Percentiles rank a stretch among this genome's conserved stretches.
These are phyloP conservation scores for Diadema setosum DNA, from an alignment of 35 echinoderm and acorn worm species.

Conservation along the genomic window DNA sequence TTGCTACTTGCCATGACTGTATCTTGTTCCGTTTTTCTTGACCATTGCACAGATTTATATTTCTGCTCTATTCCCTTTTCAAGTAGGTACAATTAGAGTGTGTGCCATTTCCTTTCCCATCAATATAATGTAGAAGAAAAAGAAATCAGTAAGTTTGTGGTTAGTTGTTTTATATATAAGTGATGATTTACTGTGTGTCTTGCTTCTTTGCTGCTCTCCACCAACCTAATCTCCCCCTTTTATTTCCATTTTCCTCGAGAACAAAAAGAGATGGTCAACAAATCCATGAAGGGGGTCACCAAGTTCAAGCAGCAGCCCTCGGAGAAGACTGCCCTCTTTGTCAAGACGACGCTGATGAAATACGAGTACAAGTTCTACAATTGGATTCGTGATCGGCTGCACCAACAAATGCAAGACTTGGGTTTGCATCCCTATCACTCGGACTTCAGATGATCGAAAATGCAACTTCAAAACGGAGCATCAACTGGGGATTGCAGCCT, in stretches of 20 bases:
- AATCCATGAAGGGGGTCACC: not conserved
- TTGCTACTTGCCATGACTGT: no score
- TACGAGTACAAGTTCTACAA: conserved; percentile 50
- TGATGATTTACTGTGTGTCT: not conserved
- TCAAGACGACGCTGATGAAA: not conserved
- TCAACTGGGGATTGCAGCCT: no score
- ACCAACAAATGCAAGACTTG: not conserved
- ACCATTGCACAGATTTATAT: no score
- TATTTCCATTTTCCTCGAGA: not conserved
- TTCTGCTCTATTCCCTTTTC: no score
- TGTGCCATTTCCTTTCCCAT: not conserved
- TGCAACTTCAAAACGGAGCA: no score
- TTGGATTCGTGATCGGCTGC: not conserved
- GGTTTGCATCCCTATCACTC: not conserved
- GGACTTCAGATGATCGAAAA: not conserved
- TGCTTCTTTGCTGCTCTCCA: not conserved
- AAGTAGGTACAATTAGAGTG: not conserved
- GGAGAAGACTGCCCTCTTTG: not conserved
- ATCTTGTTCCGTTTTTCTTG: no score
- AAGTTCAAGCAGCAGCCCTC: conserved; percentile 30
- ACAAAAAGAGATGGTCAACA: not conserved
- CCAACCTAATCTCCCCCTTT: not conserved
- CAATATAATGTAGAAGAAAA: not conserved
- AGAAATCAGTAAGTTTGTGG: not conserved
- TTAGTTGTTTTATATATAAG: not conserved